Conservation (phyloP, 2,797 vertebrate species). For the Xerus rutilus region DNA sequence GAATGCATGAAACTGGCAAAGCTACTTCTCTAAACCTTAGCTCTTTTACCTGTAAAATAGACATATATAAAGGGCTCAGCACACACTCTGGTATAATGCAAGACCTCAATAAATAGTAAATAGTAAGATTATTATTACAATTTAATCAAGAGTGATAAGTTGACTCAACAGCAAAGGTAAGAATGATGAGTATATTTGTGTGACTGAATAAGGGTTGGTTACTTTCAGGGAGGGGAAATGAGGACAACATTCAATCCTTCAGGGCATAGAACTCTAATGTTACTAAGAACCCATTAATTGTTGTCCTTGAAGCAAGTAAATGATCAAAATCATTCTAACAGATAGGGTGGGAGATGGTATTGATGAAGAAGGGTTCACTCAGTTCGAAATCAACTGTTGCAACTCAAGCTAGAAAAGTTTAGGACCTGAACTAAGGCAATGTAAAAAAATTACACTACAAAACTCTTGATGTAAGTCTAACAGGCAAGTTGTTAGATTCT, state of each 20-base stretch:
- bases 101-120: neutral
- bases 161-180: neutral
- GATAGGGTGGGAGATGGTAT: neutral
- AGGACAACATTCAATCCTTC: neutral
- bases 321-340: slow-evolving; percentile 25
- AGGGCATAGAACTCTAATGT: neutral
- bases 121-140: neutral
- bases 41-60: neutral
- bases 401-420: neutral
- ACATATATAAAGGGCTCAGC: neutral
- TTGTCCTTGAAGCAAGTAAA: neutral
- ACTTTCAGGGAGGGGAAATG: neutral
- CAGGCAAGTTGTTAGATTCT: neutral
- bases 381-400: neutral
- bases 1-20: neutral
- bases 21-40: slow-evolving; percentile 13
- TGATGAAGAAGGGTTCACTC: neutral
- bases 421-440: neutral
- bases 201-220: neutral
- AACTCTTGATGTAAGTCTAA: neutral
- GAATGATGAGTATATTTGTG: neutral
- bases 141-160: neutral
- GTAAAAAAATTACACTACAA: neutral
- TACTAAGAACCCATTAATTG: neutral
- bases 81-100: neutral